phyloP scores from a whole-genome alignment of 2,888 invertebrate species.

The Andrena fulva region DNA sequence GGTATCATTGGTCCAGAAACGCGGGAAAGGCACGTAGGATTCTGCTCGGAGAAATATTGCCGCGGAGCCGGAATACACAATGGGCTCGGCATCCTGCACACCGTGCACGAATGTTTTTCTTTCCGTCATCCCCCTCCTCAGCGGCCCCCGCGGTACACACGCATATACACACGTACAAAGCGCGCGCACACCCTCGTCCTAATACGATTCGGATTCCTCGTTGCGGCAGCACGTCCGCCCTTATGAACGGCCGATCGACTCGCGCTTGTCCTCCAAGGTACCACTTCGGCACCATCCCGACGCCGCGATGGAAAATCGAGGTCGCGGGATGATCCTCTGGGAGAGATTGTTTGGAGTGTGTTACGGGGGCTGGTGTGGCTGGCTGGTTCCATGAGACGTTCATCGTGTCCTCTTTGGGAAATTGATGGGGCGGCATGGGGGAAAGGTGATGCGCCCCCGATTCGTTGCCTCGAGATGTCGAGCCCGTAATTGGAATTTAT shows the following conservation, averaged over 20 bases:
- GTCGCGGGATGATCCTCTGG: not conserved
- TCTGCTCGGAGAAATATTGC: constrained; percentile 62
- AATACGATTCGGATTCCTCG: constrained; percentile 53
- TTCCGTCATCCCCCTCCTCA: constrained; percentile 11
- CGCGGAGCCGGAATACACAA: constrained; percentile 60
- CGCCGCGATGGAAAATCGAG: constrained; percentile 10
- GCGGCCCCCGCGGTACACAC: not conserved
- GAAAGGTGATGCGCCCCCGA: not conserved
- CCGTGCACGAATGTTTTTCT: constrained; percentile 63
- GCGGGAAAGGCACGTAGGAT: constrained; percentile 53
- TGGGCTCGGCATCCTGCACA: constrained; percentile 41
- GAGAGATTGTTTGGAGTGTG: constrained; percentile 2
- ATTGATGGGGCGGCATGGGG: not conserved
- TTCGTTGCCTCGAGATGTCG: not conserved
- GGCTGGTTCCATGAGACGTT: constrained; percentile 1
- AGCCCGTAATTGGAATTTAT: not conserved
- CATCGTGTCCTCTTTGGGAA: not conserved
- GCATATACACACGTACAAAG: not conserved
- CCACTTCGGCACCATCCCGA: not conserved
- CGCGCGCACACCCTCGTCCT: constrained; percentile 9
- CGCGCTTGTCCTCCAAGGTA: not conserved
- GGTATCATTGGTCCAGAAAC: constrained; percentile 54
- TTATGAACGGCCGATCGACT: constrained; percentile 44
- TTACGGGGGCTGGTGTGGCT: not conserved
- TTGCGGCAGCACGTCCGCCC: constrained; percentile 45